Evolutionary conservation across 64 coral and sea anemone genomes (phyloP), one percentile per base, ranked within the genome.

Genomic region (Dendronephthya gigantea): DNA sequence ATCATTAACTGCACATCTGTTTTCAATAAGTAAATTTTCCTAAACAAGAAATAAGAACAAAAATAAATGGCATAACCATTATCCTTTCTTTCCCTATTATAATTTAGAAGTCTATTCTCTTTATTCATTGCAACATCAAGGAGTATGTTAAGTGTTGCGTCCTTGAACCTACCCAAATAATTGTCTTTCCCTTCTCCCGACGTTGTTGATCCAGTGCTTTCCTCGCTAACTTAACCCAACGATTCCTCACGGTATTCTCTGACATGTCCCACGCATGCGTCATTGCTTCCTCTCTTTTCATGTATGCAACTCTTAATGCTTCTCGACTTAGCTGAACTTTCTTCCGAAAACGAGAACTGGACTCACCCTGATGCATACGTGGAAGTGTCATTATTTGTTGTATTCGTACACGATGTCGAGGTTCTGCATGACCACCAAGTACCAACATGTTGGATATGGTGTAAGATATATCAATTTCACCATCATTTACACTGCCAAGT

Each of bases 331-430:
- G 55, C 19, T 62, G 55, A 19, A 62, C 55, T 34, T 79, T 39
- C 72, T 36, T 79, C 32, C 72, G 55, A 62, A 62, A 62, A 23
- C 55, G 55, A 15, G 55, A 62, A 1, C 25, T 15, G 25, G 55
- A 62, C 55, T 62, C 72, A 12, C 30, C 72, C 37, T 79, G 72
- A 16, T 36, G 72, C 72, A 79, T 36, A 33, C 72, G 30, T 7
- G 55, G 55, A n/a, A 62, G 55, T n/a, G 55, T n/a, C 55, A 62
- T n/a, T 15, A 62, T 62, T 79, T 79, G 72, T 79, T 79, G 72
- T 29, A 79, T 12, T 12, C 36, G 34, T 19, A 34, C 19, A 34
- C 55, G 55, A 62, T 62, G 55, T 62, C 25, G 55, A 62, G 55
- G 55, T 23, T 62, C 55, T n/a, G 55, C 55, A n/a, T 62, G 55